Conservation (phyloP, 1,140 invertebrate species). For the Papilio glaucus region DNA sequence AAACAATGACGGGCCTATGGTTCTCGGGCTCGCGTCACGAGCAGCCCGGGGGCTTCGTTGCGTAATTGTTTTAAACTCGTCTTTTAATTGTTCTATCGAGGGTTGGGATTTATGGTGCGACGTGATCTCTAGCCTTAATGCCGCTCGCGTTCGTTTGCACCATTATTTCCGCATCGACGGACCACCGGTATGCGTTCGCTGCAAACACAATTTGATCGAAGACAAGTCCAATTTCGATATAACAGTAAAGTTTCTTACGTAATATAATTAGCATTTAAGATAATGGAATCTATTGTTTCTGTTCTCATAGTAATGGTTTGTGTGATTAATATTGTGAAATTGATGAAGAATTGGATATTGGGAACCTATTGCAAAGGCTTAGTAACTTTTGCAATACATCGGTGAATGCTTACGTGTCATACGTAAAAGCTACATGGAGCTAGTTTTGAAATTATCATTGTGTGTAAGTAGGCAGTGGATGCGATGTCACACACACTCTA, state of each 20-base stretch:
- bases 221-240: constrained; percentile 51
- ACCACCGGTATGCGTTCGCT: constrained; percentile 66
- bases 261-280: constrained; percentile 66
- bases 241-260: constrained; percentile 48
- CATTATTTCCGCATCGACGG: constrained; percentile 74
- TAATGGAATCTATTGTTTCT: constrained; percentile 65
- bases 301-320: constrained; percentile 38
- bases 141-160: constrained; percentile 73
- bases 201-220: constrained; percentile 70
- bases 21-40: constrained; percentile 60
- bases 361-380: constrained; percentile 21
- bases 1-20: constrained; percentile 22
- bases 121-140: constrained; percentile 73
- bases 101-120: constrained; percentile 76
- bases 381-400: constrained; percentile 20
- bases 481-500: constrained; percentile 53
- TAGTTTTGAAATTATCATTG: constrained; percentile 30
- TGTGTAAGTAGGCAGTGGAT: constrained; percentile 27
- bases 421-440: background rate
- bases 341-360: constrained; percentile 25
- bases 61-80: constrained; percentile 83
- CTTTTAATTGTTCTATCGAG: constrained; percentile 83
- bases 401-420: constrained; percentile 3
- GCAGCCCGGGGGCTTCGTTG: constrained; percentile 69
- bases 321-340: constrained; percentile 26